Conservation (phyloP, 1,140 invertebrate genomes). For the Drosophila littoralis region DNA sequence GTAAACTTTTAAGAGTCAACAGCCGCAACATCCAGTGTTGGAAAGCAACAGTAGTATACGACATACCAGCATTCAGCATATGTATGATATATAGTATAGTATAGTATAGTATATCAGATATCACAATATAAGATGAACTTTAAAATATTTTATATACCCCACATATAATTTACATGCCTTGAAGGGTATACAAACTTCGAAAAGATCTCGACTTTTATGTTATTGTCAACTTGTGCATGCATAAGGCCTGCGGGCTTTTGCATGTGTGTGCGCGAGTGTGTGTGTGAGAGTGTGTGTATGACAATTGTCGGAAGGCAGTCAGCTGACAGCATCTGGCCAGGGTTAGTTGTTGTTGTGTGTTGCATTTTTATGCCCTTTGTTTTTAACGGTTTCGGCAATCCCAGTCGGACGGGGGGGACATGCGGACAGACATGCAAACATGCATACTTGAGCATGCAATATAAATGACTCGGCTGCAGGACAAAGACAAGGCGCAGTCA, state of each 20-base stretch:
- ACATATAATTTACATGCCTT: not conserved
- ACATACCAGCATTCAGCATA: too few relatives aligned
- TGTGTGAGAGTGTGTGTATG: conserved; percentile 17
- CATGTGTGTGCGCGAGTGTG: conserved; percentile 4
- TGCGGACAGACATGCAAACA: conserved; percentile 13
- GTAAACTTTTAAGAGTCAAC: too few relatives aligned
- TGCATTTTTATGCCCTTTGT: conserved; percentile 61
- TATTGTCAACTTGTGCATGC: conserved; percentile 46
- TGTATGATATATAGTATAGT: too few relatives aligned
- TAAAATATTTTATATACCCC: too few relatives aligned
- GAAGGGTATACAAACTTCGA: not conserved
- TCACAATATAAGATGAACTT: too few relatives aligned
- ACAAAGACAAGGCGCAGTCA: not conserved
- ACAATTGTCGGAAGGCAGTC: conserved; percentile 54
- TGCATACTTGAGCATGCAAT: conserved; percentile 9
- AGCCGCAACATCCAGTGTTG: too few relatives aligned
- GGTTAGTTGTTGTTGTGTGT: conserved; percentile 29
- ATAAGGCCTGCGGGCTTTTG: conserved; percentile 43
- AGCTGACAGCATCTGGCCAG: conserved; percentile 45
- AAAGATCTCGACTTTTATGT: not conserved
- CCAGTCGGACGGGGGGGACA: conserved; percentile 10
- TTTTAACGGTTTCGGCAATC: conserved; percentile 63
- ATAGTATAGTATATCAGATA: too few relatives aligned
- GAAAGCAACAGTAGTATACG: too few relatives aligned
- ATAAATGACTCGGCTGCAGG: conserved; percentile 10